A percentile compares a stretch with the other conserved stretches of the same genome.
These are phyloP conservation scores for Gallinago jamesoni DNA, from an alignment of 2,113 vertebrate species.

Conservation along the genomic window DNA sequence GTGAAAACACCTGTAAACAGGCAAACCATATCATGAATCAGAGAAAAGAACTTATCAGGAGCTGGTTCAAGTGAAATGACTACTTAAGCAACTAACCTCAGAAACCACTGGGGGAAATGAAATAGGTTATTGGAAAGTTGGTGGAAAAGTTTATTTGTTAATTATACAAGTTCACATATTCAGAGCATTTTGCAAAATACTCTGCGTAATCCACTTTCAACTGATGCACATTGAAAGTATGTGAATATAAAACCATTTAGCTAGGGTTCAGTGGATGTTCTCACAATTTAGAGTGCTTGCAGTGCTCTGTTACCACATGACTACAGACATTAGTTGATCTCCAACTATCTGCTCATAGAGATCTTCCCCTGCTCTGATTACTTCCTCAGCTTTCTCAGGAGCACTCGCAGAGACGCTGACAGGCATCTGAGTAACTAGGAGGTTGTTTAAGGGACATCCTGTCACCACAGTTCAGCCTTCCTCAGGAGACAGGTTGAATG, in stretches of 20 bases:
- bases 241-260: neutral
- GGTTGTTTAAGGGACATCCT: neutral
- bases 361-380: neutral
- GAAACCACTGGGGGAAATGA: neutral
- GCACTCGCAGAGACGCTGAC: neutral
- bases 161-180: neutral
- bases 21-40: neutral
- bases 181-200: neutral
- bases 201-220: neutral
- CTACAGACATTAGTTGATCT: neutral
- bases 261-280: neutral
- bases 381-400: neutral
- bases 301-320: neutral
- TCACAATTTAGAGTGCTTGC: neutral
- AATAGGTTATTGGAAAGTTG: neutral
- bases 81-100: neutral
- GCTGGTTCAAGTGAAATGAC: neutral
- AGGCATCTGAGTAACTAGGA: neutral
- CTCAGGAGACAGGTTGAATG: neutral
- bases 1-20: too few species aligned
- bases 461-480: neutral
- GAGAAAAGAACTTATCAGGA: neutral
- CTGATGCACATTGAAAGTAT: neutral
- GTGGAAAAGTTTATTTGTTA: neutral
- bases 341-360: neutral